Conservation (phyloP, 2,888 invertebrate species). For the Sepioteuthis lessoniana region DNA sequence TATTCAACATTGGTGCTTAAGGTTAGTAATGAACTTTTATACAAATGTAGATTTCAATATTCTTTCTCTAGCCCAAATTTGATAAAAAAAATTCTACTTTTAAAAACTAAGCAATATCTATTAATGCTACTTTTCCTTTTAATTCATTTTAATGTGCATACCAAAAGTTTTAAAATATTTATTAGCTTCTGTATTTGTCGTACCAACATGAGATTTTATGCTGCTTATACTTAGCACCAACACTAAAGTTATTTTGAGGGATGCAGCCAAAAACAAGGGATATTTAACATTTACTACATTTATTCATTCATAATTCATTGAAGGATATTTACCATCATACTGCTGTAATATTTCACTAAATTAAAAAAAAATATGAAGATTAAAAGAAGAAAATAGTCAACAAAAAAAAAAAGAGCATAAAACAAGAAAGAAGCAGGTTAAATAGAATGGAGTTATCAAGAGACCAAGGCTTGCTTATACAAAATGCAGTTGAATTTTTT, state of each 20-base stretch:
- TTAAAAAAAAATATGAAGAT: neutral
- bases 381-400: too few species aligned
- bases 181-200: neutral
- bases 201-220: neutral
- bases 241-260: neutral
- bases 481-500: neutral
- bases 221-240: neutral
- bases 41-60: too few species aligned
- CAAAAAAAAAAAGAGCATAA: neutral
- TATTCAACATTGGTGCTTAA: neutral
- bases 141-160: neutral
- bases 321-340: neutral
- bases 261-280: neutral
- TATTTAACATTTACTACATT: neutral
- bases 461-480: neutral
- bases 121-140: neutral
- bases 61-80: too few species aligned
- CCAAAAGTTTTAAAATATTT: neutral
- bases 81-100: too few species aligned
- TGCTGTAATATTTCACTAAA: neutral
- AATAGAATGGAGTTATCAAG: neutral
- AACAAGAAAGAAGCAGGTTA: neutral
- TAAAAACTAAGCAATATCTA: too few species aligned
- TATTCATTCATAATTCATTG: neutral
- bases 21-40: neutral